A percentile compares a stretch with the other conserved stretches of the same genome.
Evolutionary conservation across 2,113 vertebrate species (phyloP).

Genomic region (Spizaetus ornatus): DNA sequence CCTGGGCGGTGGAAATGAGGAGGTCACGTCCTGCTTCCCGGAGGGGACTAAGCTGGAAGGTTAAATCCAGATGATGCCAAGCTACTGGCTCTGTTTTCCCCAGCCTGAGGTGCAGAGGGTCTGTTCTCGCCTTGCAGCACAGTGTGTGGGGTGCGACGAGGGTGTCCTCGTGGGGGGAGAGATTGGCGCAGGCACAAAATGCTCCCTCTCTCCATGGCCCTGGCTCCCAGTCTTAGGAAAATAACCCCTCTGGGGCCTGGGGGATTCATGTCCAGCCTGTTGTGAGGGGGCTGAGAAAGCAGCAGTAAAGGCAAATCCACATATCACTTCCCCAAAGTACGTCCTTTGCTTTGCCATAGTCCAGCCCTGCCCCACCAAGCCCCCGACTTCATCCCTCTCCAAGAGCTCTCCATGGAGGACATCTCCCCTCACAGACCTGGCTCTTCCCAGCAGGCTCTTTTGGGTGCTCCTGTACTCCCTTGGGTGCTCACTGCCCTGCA

Average conservation of each 20-base stretch:
- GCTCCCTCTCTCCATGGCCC: neutral
- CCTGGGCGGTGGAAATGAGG: neutral
- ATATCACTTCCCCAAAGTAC: fast-evolving
- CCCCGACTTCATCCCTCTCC: neutral
- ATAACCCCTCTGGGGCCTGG: neutral
- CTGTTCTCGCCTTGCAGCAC: neutral
- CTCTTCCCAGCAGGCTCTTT: neutral
- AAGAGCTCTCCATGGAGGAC: neutral
- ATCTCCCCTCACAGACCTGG: neutral
- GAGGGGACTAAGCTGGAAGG: neutral
- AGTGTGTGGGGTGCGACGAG: fast-evolving
- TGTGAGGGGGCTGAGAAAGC: neutral
- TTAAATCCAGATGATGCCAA: neutral
- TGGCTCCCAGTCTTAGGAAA: neutral
- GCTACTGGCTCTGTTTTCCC: neutral
- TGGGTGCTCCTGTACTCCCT: neutral
- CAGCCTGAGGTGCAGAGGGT: neutral
- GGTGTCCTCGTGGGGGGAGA: fast-evolving
- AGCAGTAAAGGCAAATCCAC: neutral
- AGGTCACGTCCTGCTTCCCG: conserved; percentile 21
- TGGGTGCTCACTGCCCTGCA: neutral
- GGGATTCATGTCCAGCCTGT: neutral
- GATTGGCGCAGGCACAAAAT: neutral
- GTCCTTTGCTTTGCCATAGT: neutral
- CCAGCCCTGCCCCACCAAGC: neutral